phyloP scores from a whole-genome alignment of 2,113 vertebrate genomes.

The Dolichotis patagonum region DNA sequence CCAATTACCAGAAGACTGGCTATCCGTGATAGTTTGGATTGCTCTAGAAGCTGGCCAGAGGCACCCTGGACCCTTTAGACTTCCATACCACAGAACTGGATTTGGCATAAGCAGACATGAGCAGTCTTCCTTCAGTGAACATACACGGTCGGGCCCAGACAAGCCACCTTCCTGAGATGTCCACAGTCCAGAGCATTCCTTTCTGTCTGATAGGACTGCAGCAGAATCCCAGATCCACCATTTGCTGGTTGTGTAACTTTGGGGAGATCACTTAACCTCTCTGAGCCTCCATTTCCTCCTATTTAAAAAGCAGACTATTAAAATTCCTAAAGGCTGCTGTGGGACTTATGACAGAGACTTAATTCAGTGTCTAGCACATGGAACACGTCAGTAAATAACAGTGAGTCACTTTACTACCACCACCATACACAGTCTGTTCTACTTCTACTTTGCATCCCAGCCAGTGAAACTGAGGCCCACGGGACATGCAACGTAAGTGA shows the following conservation, averaged over 20 bases:
- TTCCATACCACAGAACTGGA: background rate
- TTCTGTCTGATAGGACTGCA: background rate
- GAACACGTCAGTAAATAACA: background rate
- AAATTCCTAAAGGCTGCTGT: background rate
- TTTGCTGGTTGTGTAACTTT: background rate
- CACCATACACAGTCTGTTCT: background rate
- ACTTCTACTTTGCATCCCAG: background rate
- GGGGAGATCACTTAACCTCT: background rate
- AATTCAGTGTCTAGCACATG: background rate
- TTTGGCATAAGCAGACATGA: background rate
- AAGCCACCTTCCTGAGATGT: background rate
- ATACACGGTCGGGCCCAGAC: background rate
- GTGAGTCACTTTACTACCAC: background rate
- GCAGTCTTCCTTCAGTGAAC: background rate
- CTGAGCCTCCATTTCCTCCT: conserved; percentile 1
- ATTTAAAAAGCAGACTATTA: background rate
- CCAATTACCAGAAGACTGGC: background rate
- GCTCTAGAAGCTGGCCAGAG: background rate
- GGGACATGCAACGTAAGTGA: background rate
- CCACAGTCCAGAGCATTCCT: background rate
- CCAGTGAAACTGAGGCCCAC: background rate
- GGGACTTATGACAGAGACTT: background rate
- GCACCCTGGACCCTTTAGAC: background rate
- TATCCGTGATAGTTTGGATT: background rate
- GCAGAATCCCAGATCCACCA: background rate